Base-by-base conservation (phyloP, 2,888 invertebrate species). In the Punctoribates punctum region DNA sequence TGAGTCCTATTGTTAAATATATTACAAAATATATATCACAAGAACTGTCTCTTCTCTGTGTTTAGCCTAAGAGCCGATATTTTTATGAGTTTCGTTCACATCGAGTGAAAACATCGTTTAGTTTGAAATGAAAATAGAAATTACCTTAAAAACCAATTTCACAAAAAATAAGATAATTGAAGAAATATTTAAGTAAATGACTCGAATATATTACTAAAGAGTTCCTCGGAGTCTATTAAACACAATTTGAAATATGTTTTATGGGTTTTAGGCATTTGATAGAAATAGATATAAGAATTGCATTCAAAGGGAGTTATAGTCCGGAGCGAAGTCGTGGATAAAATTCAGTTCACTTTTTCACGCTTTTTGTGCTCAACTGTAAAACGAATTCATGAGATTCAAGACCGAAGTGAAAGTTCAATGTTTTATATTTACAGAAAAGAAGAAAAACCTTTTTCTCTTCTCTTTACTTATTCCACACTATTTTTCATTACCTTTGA, bases 341-440 rank as follows among this genome's bases (percentile, higher is more conserved):
- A 34, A 34, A 5, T 34, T 51, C 51, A 51, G 4, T 51, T 51
- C 20, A 51, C n/a, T 20, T 20, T 51, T 51, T 51, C 51, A 51
- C n/a, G 20, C 51, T 51, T 51, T 51, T 51, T 51, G n/a, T 51
- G 51, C 20, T 20, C 20, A 20, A 20, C 51, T 51, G 51, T 51
- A 51, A 51, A 20, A 20, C 51, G 42, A 42, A 51, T 51, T 51
- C 51, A 51, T 51, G 51, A 51, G 20, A 20, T 51, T 42, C 42
- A 42, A 11, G 42, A 42, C 20, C 5, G 20, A n/a, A 51, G 51
- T 51, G 20, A 57, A 23, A 57, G 57, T 57, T 57, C 57, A 57
- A 57, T 57, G 57, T 23, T 57, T 57, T 57, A 51, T 51, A 20
- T 51, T 51, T 51, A 20, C 20, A 51, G 42, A 42, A 42, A 42